Evolutionary conservation across 2,888 invertebrate genomes (phyloP), one percentile per base, ranked within the genome.

Genomic region (Pimpla rufipes): DNA sequence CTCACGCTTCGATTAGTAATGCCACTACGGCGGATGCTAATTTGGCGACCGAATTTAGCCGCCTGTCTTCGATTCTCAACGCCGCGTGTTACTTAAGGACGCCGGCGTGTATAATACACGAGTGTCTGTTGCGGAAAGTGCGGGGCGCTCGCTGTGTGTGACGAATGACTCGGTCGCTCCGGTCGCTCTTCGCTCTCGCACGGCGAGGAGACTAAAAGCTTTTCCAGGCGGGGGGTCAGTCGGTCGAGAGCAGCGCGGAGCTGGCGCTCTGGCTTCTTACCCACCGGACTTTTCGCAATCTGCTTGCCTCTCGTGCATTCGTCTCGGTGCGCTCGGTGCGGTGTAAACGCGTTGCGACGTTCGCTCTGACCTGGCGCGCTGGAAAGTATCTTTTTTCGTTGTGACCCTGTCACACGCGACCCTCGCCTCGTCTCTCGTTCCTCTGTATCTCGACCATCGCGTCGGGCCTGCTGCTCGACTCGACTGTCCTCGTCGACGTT

Each of bases 181-280:
- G 59, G 79, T 81, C 84, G 88, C n/a, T n/a, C n/a, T 23, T 42
- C 6, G 13, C 13, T 62, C 52, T 45, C 21, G 64, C 66, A 62
- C 67, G 70, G 64, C 64, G 74, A 79, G 76, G 55, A 37, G 85
- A 79, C 88, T 90, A 88, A 92, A 90, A 90, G 90, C 86, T 90
- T 89, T 88, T 88, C 88, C 87, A 90, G 83, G 89, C 90, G 86
- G 91, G 92, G 85, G 88, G 85, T 85, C 86, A 81, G 87, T 83
- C 80, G 66, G 57, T 71, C 71, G 45, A 76, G 66, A 37, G 81
- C 77, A 64, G 75, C 21, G 79, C 81, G 73, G 67, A 50, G 85
- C 77, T 77, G 79, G 64, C 77, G 83, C 80, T 85, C 84, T 83
- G 42, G 13, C 18, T 47, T 23, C 23, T 40, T 40, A 70, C 68